Base-by-base conservation (phyloP, 2,113 vertebrate genomes). In the Eira barbara region DNA sequence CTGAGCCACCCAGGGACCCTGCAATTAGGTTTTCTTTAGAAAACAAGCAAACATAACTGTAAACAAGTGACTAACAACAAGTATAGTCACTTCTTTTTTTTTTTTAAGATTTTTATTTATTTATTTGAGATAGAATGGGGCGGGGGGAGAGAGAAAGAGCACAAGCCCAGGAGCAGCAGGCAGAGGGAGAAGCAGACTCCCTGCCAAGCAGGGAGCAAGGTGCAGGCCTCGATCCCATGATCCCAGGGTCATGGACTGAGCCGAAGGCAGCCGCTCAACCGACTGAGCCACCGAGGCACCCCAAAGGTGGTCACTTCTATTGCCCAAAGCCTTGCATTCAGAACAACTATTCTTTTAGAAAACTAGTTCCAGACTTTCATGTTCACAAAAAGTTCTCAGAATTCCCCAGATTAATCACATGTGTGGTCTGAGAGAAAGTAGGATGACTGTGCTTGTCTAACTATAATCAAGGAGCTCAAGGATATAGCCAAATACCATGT, bases 11-110 rank as follows among this genome's bases (percentile, higher is more conserved):
- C 29, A 65, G 63, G 63, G 2, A 14, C 63, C 63, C 63, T 59
- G 20, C 31, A 87, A 69, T 7, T 10, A 91, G 20, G 31, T 95
- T 96, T 73, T 42, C 59, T 42, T 45, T 78, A 92, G 83, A 84
- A 94, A 94, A 81, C 21, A 90, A 95, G 95, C 61, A 8, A 87
- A 23, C 65, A 65, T 27, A 95, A 79, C 29, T 85, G 8, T 85
- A 94, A 91, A 89, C 34, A 89, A 93, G 63, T 93, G n/a, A 78
- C 17, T 42, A 91, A 65, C 31, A 65, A 78, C 45, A 49, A 95
- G 73, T 0, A 7, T 13, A 15, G 42, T 45, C 13, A 45, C 13
- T 87, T 73, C 45, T 63, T 55, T 55, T 57, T 55, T 55, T 18
- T 55, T 52, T 52, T 52, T 20, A 20, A 21, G 20, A 21, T 57